These are phyloP conservation scores for Leptothorax acervorum DNA, from an alignment of 2,888 invertebrate genomes.

Conservation along the genomic window DNA sequence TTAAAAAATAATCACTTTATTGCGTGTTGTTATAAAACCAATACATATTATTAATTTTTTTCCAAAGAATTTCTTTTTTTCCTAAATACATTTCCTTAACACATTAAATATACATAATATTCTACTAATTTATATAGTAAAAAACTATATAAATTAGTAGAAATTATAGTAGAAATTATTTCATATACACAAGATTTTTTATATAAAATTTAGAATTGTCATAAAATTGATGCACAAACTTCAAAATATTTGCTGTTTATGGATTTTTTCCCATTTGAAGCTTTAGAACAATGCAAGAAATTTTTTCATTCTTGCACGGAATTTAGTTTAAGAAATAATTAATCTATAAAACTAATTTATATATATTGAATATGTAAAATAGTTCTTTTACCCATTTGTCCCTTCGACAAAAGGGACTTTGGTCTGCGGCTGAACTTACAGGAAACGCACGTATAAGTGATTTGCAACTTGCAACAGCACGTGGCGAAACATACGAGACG, in stretches of 20 bases:
- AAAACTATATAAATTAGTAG: neutral
- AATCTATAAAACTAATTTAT: neutral
- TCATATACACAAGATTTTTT: neutral
- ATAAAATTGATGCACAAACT: neutral
- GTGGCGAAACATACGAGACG: conserved; percentile 80
- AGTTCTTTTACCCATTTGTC: neutral
- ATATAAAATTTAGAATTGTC: neutral
- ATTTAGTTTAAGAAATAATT: neutral
- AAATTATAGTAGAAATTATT: no score
- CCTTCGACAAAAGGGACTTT: neutral
- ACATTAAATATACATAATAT: neutral
- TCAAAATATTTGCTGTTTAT: neutral
- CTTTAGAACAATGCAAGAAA: neutral
- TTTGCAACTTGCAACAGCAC: conserved; percentile 81
- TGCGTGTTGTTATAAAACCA: neutral
- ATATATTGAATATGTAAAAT: neutral
- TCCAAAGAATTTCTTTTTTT: neutral
- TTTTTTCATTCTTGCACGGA: neutral
- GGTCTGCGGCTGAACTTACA: conserved; percentile 7
- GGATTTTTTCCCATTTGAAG: neutral
- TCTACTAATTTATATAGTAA: neutral
- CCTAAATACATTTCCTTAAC: neutral
- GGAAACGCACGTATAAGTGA: conserved; percentile 49
- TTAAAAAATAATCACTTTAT: neutral
- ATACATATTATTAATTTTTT: conserved; percentile 3